Percentiles rank a stretch among this genome's conserved stretches.
These are phyloP conservation scores for Ptychobarbus kaznakovi DNA, from an alignment of 2,797 vertebrate genomes.

Conservation along the genomic window DNA sequence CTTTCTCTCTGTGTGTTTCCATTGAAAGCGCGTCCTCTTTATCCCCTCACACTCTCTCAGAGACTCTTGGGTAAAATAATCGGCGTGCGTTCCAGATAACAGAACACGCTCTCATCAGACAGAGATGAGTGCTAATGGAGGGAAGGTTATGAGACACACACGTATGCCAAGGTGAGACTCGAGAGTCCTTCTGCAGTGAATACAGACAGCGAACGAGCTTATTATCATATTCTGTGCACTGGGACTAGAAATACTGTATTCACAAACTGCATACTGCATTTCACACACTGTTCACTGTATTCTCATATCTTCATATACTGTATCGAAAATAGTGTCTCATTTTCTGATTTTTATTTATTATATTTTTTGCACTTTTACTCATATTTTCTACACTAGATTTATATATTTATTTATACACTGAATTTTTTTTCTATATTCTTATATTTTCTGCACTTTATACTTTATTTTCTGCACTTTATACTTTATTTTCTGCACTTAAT, in stretches of 20 bases:
- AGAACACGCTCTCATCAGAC: conserved; percentile 66
- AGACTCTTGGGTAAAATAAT: conserved; percentile 20
- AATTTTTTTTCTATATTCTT: not conserved
- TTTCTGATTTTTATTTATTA: not conserved
- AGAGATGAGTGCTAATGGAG: conserved; percentile 62
- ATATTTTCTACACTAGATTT: not conserved
- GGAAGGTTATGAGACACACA: conserved; percentile 32
- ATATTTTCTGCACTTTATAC: not conserved
- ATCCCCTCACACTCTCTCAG: conserved; percentile 17
- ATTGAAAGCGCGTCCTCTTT: conserved; percentile 10
- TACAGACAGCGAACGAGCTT: not conserved
- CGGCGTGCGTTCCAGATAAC: conserved; percentile 49
- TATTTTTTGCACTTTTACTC: not conserved
- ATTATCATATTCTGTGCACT: not conserved
- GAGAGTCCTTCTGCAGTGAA: not conserved
- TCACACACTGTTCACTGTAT: not conserved
- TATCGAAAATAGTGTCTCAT: not conserved
- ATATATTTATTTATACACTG: not conserved
- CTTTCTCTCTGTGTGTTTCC: conserved; percentile 21
- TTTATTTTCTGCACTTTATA: not conserved
- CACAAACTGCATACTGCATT: not conserved
- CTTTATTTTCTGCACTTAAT: not conserved
- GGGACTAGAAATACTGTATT: not conserved
- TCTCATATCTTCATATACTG: not conserved
- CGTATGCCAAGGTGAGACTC: not conserved